Evolutionary conservation across 2,888 invertebrate genomes (phyloP).

Genomic region (Teleogryllus oceanicus): DNA sequence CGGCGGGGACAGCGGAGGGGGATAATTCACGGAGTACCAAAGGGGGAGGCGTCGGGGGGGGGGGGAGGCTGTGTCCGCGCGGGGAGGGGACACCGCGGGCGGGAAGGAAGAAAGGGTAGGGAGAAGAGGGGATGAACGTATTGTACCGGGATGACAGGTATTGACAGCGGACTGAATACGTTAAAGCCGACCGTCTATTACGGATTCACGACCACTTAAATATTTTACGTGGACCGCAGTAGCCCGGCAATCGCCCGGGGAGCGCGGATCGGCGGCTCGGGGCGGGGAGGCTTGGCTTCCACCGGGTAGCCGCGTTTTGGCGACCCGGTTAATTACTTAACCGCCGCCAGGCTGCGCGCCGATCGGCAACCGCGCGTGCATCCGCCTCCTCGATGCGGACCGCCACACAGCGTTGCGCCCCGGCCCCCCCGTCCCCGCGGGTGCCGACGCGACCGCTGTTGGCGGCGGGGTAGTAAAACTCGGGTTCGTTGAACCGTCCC

Average conservation of each 20-base stretch:
- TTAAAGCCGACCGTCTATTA: slow-evolving; percentile 1
- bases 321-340: neutral
- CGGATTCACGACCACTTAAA: slow-evolving; percentile 18
- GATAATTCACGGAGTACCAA: too few relatives aligned
- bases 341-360: neutral
- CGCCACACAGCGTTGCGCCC: too few relatives aligned
- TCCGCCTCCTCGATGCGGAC: too few relatives aligned
- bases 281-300: neutral
- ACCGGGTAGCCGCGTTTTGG: neutral
- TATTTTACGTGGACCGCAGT: neutral
- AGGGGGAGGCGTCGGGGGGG: too few relatives aligned
- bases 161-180: slow-evolving; percentile 10
- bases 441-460: too few relatives aligned
- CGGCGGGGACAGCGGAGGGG: too few relatives aligned
- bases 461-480: too few relatives aligned
- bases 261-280: neutral
- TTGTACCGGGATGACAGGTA: slow-evolving; percentile 8
- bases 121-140: neutral
- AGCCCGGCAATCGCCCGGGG: neutral
- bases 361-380: neutral
- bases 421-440: too few relatives aligned
- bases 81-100: too few relatives aligned
- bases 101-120: neutral
- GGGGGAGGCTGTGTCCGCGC: too few relatives aligned
- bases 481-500: too few relatives aligned